Evolutionary conservation across 2,888 invertebrate genomes (phyloP).

Genomic region (Crepidodera aurea): DNA sequence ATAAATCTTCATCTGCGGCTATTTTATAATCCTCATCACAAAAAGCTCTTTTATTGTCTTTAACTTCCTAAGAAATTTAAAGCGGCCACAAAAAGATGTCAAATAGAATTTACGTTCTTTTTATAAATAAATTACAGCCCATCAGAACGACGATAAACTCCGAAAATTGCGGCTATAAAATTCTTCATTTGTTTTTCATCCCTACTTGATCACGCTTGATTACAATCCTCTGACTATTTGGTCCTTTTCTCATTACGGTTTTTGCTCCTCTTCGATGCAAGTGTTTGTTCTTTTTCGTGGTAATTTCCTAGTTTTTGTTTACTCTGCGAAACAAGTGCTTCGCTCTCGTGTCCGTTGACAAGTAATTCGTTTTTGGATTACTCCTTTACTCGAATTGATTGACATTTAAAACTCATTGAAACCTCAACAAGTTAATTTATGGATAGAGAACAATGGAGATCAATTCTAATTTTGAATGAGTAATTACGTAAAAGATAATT

Average conservation of each 20-base stretch:
- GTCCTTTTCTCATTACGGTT: constrained; percentile 10
- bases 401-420: background rate
- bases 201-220: constrained; percentile 16
- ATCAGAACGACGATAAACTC: constrained; percentile 8
- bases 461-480: too few relatives aligned
- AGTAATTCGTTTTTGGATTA: constrained; percentile 4
- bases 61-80: background rate
- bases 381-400: background rate
- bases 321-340: constrained; percentile 3
- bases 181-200: constrained; percentile 20
- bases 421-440: background rate
- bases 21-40: too few relatives aligned
- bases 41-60: too few relatives aligned
- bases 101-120: constrained; percentile 6
- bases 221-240: constrained; percentile 2
- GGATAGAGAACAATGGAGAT: too few relatives aligned
- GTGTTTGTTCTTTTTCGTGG: constrained; percentile 12
- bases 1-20: too few relatives aligned
- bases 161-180: constrained; percentile 20
- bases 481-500: too few relatives aligned
- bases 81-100: background rate
- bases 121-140: constrained; percentile 27
- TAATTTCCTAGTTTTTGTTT: constrained; percentile 19
- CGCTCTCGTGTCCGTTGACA: background rate
- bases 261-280: constrained; percentile 10